Evolutionary conservation across 2,113 vertebrate genomes (phyloP), one percentile per base, ranked within the genome.

Genomic region (Holacanthus passer): DNA sequence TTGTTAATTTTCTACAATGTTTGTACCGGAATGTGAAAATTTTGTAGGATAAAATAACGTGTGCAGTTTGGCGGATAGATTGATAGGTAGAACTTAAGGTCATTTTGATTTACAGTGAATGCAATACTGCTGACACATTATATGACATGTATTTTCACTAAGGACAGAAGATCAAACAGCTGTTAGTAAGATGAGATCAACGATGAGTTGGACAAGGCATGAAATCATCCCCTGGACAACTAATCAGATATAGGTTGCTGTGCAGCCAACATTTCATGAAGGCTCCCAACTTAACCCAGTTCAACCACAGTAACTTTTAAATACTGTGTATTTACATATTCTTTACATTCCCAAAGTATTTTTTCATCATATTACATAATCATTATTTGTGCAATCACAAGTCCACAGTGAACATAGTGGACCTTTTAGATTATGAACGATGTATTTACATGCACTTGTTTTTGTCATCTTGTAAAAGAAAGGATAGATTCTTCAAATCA

Each of bases 181-280:
- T 63, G 43, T 59, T 48, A 35, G 24, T 52, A 22, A 45, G 13
- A 59, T 62, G 19, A 62, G 55, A 74, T 75, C 50, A 71, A 77
- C 58, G 58, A 27, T 5, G 12, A 55, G 52, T 66, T 19, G 43
- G 31, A 39, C 48, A 58, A 41, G 73, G 32, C 17, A 77, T 72
- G 24, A 70, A 52, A 66, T 72, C 7, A 66, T 66, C 53, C 37
- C 17, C 60, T 35, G 72, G 45, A 62, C 20, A 52, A 32, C 53
- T 43, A 72, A 60, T 70, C 2, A 37, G 22, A 50, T 56, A n/a
- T 19, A 14, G 22, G 11, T 76, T 47, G 27, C 56, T 60, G 27
- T 29, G 45, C 9, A 56, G 59, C 7, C 10, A 47, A 29, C 10
- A 58, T 58, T 24, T 47, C n/a, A 47, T 29, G 8, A 39, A 60